Percentiles rank a stretch among this genome's conserved stretches.
Evolutionary conservation across 2,888 invertebrate species (phyloP).

Genomic region (Gibbula magus): DNA sequence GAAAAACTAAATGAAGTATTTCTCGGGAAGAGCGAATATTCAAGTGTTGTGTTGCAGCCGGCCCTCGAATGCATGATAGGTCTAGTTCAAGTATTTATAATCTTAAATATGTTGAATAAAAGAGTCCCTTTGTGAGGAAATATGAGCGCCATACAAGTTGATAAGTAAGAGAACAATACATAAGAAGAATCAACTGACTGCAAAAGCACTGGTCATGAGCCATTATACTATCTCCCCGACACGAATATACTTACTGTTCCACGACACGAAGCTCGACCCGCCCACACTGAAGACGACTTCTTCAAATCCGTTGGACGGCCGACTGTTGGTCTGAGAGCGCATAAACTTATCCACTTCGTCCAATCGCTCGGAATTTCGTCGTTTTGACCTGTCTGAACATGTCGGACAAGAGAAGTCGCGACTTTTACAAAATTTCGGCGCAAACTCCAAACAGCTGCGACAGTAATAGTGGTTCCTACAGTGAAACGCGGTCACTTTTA

Average conservation of each 20-base stretch:
- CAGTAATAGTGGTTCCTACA: conserved; percentile 52
- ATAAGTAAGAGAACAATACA: too few species aligned
- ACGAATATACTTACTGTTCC: background rate
- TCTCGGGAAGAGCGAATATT: too few species aligned
- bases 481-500: conserved; percentile 37
- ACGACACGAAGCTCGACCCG: conserved; percentile 27
- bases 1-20: too few species aligned
- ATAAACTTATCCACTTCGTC: conserved; percentile 22
- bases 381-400: conserved; percentile 24
- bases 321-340: conserved; percentile 2
- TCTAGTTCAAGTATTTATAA: too few species aligned
- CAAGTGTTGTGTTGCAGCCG: too few species aligned
- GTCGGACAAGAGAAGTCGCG: conserved; percentile 44
- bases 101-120: too few species aligned
- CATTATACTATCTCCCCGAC: too few species aligned
- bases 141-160: too few species aligned
- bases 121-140: too few species aligned
- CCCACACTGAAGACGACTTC: conserved; percentile 32
- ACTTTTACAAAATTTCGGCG: conserved; percentile 41
- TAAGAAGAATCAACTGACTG: too few species aligned
- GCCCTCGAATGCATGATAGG: too few species aligned
- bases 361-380: background rate
- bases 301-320: background rate
- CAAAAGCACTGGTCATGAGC: too few species aligned
- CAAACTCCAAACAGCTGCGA: conserved; percentile 47